A percentile compares a stretch with the other conserved stretches of the same genome.
Evolutionary conservation across 2,113 vertebrate species (phyloP).

Genomic region (Takifugu flavidus): DNA sequence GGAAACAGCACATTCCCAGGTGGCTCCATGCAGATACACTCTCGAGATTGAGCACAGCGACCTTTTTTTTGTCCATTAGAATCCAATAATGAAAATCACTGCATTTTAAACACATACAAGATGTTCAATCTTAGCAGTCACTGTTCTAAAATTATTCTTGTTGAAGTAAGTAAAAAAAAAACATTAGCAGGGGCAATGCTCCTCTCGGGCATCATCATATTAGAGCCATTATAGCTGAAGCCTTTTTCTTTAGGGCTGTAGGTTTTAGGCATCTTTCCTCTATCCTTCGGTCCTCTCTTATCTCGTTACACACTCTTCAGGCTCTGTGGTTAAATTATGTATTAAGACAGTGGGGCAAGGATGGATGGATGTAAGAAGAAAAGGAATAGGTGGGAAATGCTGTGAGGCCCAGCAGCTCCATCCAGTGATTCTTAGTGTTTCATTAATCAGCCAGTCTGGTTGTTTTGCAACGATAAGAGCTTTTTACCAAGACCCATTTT

Average conservation of each 20-base stretch:
- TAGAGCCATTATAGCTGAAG: conserved; percentile 45
- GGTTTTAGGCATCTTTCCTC: conserved; percentile 78
- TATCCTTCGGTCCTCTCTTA: conserved; percentile 89
- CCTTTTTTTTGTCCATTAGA: conserved; percentile 48
- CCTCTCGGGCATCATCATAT: conserved; percentile 44
- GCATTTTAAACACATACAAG: conserved; percentile 49
- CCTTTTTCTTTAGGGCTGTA: conserved; percentile 46
- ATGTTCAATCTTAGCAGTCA: conserved; percentile 18
- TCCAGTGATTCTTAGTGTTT: conserved; percentile 59
- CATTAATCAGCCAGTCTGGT: conserved; percentile 59
- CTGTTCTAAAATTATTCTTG: conserved; percentile 23
- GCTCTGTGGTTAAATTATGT: conserved; percentile 99
- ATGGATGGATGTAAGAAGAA: conserved; percentile 25
- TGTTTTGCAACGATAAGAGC: conserved; percentile 42
- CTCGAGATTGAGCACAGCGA: conserved; percentile 28
- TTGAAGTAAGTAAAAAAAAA: conserved; percentile 15
- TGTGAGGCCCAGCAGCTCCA: conserved; percentile 23
- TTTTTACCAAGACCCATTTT: conserved; percentile 50
- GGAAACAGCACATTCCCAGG: conserved; percentile 27
- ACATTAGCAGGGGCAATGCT: conserved; percentile 20
- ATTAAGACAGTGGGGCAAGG: conserved; percentile 65
- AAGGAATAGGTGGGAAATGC: conserved; percentile 13
- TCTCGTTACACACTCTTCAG: conserved; percentile 92
- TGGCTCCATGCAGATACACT: conserved; percentile 17
- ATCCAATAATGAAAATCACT: conserved; percentile 58